These are phyloP conservation scores for Drosophila equinoxialis DNA, from an alignment of 1,140 invertebrate species.

Conservation along the genomic window DNA sequence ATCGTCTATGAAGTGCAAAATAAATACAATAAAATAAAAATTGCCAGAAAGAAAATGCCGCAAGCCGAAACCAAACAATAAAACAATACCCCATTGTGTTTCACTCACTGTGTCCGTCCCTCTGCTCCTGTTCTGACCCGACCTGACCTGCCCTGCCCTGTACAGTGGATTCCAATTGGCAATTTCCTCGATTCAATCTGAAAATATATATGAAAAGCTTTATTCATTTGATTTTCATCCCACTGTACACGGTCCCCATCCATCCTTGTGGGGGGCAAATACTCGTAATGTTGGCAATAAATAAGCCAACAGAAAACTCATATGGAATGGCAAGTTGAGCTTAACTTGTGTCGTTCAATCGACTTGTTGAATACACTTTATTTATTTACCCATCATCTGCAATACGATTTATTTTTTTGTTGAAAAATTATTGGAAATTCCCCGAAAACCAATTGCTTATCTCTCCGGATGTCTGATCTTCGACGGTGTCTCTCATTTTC, in stretches of 20 bases:
- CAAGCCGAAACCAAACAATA: constrained; percentile 48
- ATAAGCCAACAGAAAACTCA: constrained; percentile 27
- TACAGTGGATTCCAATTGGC: not conserved
- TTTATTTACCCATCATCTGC: not conserved
- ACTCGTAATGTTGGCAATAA: constrained; percentile 45
- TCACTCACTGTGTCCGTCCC: not conserved
- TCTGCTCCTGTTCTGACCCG: too few species aligned
- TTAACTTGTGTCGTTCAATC: not conserved
- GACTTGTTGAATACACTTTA: constrained; percentile 4
- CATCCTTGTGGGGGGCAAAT: constrained; percentile 32
- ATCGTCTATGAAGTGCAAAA: constrained; percentile 59
- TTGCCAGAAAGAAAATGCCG: constrained; percentile 26
- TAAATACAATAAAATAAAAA: constrained; percentile 65
- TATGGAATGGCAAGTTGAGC: not conserved
- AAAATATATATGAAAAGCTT: too few species aligned
- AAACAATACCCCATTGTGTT: constrained; percentile 40
- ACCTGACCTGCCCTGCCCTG: not conserved
- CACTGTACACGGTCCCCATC: not conserved
- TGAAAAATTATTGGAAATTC: too few species aligned
- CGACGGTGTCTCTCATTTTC: not conserved
- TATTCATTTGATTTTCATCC: not conserved
- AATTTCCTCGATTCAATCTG: too few species aligned
- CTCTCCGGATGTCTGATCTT: not conserved
- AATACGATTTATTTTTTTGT: too few species aligned
- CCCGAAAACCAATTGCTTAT: too few species aligned